Evolutionary conservation across 2,888 invertebrate genomes (phyloP), one percentile per base, ranked within the genome.

Genomic region (Temnothorax rugatulus): DNA sequence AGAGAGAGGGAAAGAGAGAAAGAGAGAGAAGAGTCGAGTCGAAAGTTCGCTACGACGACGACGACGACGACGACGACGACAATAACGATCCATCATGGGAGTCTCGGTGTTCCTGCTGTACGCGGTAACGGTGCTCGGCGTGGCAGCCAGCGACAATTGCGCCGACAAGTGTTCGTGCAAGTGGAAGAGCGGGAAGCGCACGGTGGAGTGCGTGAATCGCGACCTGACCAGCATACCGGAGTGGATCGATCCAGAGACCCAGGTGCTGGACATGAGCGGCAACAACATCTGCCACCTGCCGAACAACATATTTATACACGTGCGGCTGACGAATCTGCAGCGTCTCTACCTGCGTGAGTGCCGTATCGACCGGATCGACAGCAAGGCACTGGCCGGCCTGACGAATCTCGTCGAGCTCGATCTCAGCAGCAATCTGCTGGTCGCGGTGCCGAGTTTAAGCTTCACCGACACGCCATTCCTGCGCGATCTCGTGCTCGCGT

Each of bases 131-230:
- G 86, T 86, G 71, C 71, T 87, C 86, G 89, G 90, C 25, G 90
- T 92, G 87, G 89, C 89, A 63, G 90, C 89, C 71, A 92, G 91
- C 83, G 94, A 95, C 90, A 94, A 94, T 90, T 95, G 95, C 90
- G 92, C 93, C 81, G 93, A 94, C 81, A 91, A 94, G 91, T 99
- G 99, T 95, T 96, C 96, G 92, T 99, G 99, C 95, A 98, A 98
- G 95, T 99, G 99, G 99, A 98, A 98, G 95, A 97, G 97, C 92
- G 98, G 98, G 91, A 99, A 99, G 95, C 98, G 98, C 95, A 98
- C 98, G 74, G 98, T 98, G 86, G 98, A 98, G 95, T 99, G 99
- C 95, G 97, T 97, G 93, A 97, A 98, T 95, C 97, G 97, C 84
- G 97, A 97, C 84, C 96, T 99, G 89, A 98, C 97, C 92, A 97